Conservation (phyloP, 1,140 invertebrate species). For the Lordiphosa collinella region DNA sequence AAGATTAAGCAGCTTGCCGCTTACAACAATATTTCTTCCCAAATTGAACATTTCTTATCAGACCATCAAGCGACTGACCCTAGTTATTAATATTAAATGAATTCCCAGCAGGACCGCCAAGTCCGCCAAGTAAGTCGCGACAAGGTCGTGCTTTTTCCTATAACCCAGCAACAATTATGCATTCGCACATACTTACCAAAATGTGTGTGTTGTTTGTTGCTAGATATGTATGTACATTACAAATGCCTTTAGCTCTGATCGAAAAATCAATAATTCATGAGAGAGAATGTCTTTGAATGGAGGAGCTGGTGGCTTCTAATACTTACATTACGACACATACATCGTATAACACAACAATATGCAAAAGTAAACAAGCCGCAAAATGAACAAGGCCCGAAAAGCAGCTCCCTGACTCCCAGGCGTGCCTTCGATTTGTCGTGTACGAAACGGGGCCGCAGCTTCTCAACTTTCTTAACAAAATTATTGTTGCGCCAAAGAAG, state of each 20-base stretch:
- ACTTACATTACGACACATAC: conserved; percentile 5
- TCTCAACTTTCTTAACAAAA: conserved; percentile 44
- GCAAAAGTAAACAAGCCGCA: conserved; percentile 70
- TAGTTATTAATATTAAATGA: conserved; percentile 65
- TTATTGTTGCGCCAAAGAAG: conserved; percentile 47
- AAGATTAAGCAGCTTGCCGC: neutral
- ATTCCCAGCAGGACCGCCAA: neutral
- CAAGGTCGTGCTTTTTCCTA: conserved; percentile 7
- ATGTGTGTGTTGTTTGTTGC: conserved; percentile 3
- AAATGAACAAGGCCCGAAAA: conserved; percentile 56
- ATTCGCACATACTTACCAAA: conserved; percentile 9
- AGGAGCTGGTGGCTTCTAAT: too few relatives aligned
- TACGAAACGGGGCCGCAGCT: conserved; percentile 28
- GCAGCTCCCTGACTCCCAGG: conserved; percentile 16
- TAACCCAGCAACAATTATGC: conserved; percentile 46
- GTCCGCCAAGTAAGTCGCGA: neutral
- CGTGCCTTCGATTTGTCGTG: conserved; percentile 51
- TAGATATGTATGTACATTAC: neutral
- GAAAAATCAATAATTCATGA: conserved; percentile 75
- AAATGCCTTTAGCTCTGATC: conserved; percentile 45
- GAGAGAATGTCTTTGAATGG: neutral
- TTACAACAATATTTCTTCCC: conserved; percentile 19
- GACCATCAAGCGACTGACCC: neutral
- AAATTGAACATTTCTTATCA: conserved; percentile 15
- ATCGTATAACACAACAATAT: conserved; percentile 41